phyloP scores from a whole-genome alignment of 2,797 vertebrate species.

The Alcedo atthis region DNA sequence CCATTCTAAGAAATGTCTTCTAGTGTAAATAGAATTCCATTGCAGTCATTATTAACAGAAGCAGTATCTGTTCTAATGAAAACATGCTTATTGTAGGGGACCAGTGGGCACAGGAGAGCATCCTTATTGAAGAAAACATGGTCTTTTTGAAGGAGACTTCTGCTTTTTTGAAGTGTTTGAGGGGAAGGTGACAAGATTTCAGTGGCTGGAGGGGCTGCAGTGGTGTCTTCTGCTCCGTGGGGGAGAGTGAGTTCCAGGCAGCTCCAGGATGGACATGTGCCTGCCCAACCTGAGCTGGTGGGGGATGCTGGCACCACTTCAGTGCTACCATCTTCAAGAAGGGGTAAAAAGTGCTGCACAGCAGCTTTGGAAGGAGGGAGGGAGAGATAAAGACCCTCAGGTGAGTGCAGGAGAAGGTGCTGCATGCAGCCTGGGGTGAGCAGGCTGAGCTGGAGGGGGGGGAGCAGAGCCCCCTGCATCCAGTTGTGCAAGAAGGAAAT shows the following conservation, averaged over 20 bases:
- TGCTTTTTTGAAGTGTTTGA: neutral
- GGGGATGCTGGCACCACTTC: neutral
- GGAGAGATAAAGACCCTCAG: neutral
- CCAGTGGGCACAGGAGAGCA: accelerated
- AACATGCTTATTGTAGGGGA: neutral
- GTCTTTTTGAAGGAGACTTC: neutral
- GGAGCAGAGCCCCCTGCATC: neutral
- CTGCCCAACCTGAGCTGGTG: neutral
- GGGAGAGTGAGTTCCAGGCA: neutral
- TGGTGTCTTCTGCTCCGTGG: neutral
- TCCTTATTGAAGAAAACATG: neutral
- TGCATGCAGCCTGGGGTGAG: accelerated
- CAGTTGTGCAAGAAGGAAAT: neutral
- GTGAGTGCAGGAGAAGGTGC: neutral
- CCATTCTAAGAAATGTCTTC: neutral
- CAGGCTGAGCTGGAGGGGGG: accelerated
- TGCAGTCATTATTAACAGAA: neutral
- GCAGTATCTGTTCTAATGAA: neutral
- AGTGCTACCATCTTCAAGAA: neutral
- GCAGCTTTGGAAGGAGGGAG: neutral
- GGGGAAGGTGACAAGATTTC: neutral
- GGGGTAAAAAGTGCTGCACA: neutral
- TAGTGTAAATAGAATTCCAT: neutral
- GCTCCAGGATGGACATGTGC: neutral
- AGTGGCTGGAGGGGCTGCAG: neutral